Evolutionary conservation across 2,113 vertebrate genomes (phyloP).

Genomic region (Rhinichthys klamathensis): DNA sequence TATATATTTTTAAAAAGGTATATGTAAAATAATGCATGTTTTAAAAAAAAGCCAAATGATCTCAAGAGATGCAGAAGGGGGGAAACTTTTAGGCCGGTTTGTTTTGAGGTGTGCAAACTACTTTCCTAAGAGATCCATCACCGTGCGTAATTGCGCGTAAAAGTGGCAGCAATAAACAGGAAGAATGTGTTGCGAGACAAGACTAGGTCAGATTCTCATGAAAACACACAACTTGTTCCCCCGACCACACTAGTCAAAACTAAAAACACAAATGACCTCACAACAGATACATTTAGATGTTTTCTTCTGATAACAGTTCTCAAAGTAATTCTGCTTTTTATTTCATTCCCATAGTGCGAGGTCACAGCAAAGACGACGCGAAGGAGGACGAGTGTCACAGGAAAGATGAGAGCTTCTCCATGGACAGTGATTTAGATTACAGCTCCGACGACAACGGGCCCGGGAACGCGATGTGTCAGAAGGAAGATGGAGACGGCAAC

Average conservation of each 20-base stretch:
- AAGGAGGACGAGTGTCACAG: slow-evolving; percentile 86
- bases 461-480: slow-evolving; percentile 80
- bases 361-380: slow-evolving; percentile 82
- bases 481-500: slow-evolving; percentile 78
- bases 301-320: neutral
- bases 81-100: neutral
- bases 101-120: slow-evolving; percentile 4
- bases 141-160: slow-evolving; percentile 44
- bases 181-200: neutral
- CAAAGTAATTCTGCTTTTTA: neutral
- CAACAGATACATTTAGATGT: neutral
- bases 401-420: slow-evolving; percentile 93
- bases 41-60: neutral
- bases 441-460: slow-evolving; percentile 95
- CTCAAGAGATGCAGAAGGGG: neutral
- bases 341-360: slow-evolving; percentile 69
- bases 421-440: slow-evolving; percentile 98
- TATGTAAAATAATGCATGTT: neutral
- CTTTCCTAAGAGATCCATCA: slow-evolving; percentile 1
- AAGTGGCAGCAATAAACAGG: slow-evolving; percentile 1
- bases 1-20: too few species aligned
- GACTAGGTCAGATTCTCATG: neutral
- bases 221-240: neutral
- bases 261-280: neutral
- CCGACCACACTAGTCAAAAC: neutral